Base-by-base conservation (phyloP, 2,113 vertebrate species). In the Nesoenas mayeri region DNA sequence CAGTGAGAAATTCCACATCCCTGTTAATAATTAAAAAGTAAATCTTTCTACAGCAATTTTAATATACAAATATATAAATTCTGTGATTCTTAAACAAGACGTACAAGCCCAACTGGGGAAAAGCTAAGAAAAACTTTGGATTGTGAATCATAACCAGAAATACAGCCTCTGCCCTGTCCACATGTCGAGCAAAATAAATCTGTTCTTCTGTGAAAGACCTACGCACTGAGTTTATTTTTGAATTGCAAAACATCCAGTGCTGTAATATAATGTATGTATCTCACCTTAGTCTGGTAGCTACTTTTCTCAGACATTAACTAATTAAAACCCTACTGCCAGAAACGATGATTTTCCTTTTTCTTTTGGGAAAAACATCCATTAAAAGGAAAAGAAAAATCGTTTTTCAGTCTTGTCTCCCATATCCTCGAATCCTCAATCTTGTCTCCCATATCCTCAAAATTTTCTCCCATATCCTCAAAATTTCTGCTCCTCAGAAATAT, bases 211-310 rank as follows among this genome's bases (percentile, higher is more conserved):
- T 75, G n/a, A 75, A 64, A 65, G 21, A 40, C 22, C 26, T 75
- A 64, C 15, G 64, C 15, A 64, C 10, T 25, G 19, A 44, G 36
- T 64, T 70, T 64, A 64, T 47, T 87, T 81, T 70, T 77, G 16
- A 70, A 57, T 22, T 44, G 18, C 21, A 44, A 70, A 88, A 24
- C 31, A 53, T 38, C 48, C 17, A n/a, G 13, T 31, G 31, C 18
- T 1, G 0, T 14, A 4, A n/a, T 36, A 32, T 22, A 25, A 62
- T 9, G 47, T 11, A 26, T 74, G 42, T 16, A 44, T 44, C 19
- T 79, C 11, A 85, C 4, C 4, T 75, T 54, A 38, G 11, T 54
- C 31, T 54, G 10, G 20, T 9, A 38, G 21, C 11, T 60, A 22
- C 17, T 56, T 10, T 15, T 60, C 50, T 88, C 54, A 64, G 56